These are phyloP conservation scores for Salpingus planirostris DNA, from an alignment of 2,888 invertebrate species.

Conservation along the genomic window DNA sequence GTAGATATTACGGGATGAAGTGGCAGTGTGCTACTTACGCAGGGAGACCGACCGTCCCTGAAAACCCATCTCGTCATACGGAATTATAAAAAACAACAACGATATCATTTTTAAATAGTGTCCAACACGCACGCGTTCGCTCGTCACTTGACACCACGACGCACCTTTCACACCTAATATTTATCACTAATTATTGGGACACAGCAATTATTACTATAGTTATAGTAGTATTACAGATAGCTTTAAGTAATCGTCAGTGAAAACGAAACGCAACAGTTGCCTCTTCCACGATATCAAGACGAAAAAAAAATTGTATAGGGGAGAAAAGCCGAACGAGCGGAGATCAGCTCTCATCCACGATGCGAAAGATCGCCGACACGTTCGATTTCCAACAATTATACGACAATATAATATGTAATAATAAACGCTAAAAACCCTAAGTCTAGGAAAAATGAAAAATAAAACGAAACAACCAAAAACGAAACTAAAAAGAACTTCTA, in stretches of 20 bases:
- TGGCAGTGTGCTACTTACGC: slow-evolving; percentile 35
- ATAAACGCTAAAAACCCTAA: too few species aligned
- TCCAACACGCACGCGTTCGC: slow-evolving; percentile 19
- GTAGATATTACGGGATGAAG: too few species aligned
- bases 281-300: slow-evolving; percentile 8
- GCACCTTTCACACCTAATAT: slow-evolving; percentile 32
- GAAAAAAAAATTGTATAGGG: too few species aligned
- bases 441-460: slow-evolving; percentile 20
- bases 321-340: too few species aligned
- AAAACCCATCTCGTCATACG: too few species aligned
- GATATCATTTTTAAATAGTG: too few species aligned
- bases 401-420: too few species aligned
- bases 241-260: slow-evolving; percentile 19
- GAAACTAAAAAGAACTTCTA: slow-evolving; percentile 11
- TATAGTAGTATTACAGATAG: slow-evolving; percentile 26
- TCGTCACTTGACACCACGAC: slow-evolving; percentile 3
- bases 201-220: slow-evolving; percentile 37
- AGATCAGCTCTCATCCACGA: too few species aligned
- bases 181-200: slow-evolving; percentile 43
- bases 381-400: too few species aligned
- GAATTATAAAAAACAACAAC: slow-evolving; percentile 26
- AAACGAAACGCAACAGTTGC: slow-evolving; percentile 26
- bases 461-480: slow-evolving; percentile 14
- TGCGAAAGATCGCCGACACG: too few species aligned
- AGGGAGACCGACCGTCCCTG: slow-evolving; percentile 39